Evolutionary conservation across 2,888 invertebrate genomes (phyloP), one percentile per base, ranked within the genome.

Genomic region (Lepidochitona cinerea): DNA sequence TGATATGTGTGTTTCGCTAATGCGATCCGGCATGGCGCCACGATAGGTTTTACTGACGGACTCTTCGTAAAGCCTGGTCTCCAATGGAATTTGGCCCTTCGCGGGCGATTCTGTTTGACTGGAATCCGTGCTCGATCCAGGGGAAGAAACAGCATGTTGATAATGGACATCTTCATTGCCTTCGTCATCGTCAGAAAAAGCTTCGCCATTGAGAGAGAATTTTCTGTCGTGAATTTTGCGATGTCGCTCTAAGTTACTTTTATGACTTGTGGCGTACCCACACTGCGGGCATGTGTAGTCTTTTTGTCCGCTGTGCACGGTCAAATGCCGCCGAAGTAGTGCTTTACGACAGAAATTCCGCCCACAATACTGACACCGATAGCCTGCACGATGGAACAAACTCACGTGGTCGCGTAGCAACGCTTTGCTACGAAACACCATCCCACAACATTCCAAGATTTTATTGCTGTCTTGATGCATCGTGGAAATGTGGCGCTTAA

Each of bases 261-360:
- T 91, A 80, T 91, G 91, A 72, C 91, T 91, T 5, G 91, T 91
- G 41, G 90, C 89, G 77, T 92, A 92, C 23, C 84, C 84, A 78
- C 91, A 92, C 4, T 85, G 72, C n/a, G 80, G 71, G 77, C 91
- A 92, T 9, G 83, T 81, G 83, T 87, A 91, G 67, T 91, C 91
- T 77, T 91, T 91, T 75, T 86, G 85, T 0, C 91, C 91, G 68
- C 90, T 91, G 83, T 92, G 91, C 12, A 91, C 91, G 1, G 90
- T 87, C 71, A 90, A 81, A 79, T 92, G 91, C 29, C 91, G 85
- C 53, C 89, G 84, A 26, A 92, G 85, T 37, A 92, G 84, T 0
- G 91, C 91, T 77, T 91, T 90, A 9, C 91, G 85, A 74, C 89
- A 90, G 79, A 91, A 91, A 69, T 87, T 86, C 41, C 90, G 82